These are phyloP conservation scores for Ammospiza caudacuta DNA, from an alignment of 2,113 vertebrate species.

Conservation along the genomic window DNA sequence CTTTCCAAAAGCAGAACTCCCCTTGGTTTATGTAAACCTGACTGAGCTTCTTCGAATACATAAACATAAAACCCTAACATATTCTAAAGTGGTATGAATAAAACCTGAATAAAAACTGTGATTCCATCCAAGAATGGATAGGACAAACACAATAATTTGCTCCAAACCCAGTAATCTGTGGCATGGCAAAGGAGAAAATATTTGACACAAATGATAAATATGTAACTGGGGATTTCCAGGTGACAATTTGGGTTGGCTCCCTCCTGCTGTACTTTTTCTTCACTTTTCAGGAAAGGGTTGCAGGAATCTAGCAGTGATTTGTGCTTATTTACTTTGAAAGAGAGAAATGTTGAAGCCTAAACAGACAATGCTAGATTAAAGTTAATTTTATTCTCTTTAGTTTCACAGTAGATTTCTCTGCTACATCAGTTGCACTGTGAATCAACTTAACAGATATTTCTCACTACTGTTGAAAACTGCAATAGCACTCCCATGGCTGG, in stretches of 20 bases:
- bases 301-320: not conserved
- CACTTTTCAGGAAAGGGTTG: not conserved
- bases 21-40: not conserved
- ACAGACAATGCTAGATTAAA: not conserved
- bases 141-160: not conserved
- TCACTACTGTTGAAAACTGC: not conserved
- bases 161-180: not conserved
- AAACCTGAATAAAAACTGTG: not conserved
- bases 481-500: not conserved
- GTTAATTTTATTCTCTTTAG: not conserved
- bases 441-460: not conserved
- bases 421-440: not conserved
- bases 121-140: not conserved
- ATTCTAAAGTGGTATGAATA: not conserved
- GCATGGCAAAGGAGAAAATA: not conserved
- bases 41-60: not conserved
- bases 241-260: not conserved
- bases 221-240: not conserved
- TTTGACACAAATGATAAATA: not conserved
- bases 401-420: not conserved
- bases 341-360: not conserved
- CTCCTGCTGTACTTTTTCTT: not conserved
- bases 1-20: not conserved
- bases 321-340: not conserved
- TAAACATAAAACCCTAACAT: not conserved